Evolutionary conservation across 2,888 invertebrate species (phyloP), one percentile per base, ranked within the genome.

Genomic region (Drosophila tripunctata): DNA sequence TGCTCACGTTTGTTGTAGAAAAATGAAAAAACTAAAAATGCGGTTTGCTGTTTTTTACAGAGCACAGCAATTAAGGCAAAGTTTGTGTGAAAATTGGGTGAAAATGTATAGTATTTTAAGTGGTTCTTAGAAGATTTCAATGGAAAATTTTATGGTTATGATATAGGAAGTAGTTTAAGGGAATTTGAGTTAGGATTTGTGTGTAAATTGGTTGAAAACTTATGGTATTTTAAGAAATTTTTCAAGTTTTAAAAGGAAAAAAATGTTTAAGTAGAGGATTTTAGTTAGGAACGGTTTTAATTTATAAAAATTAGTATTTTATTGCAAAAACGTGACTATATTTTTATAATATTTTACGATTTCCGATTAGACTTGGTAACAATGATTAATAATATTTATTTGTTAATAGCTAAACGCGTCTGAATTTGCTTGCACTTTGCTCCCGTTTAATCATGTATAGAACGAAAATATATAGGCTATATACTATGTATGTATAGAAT

Each of bases 1-100:
- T 60, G 43, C 54, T 21, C 63, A 60, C 30, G 61, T 58, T 41
- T 75, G 55, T 55, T 65, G 55, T 57, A 50, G 51, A 62, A 65
- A 64, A 63, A 66, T 67, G 55, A 19, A 35, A 45, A 52, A 41
- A 36, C 24, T 21, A 27, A 12, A 33, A 40, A 19, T 38, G 14
- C 22, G 31, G 3, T 15, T 31, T 22, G 2, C 6, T 19, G n/a
- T 27, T 31, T 27, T 40, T 31, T 12, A 8, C 7, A 24, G 30
- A 51, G 35, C n/a, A 47, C 27, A 27, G 6, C 14, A 43, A 40
- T 51, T 31, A 38, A 51, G 40, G 4, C 14, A 36, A 10, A 35
- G 24, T 33, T 21, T 21, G 12, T 38, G 14, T n/a, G n/a, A 4
- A 17, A 35, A 36, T 10, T 36, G 33, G 33, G 12, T 4, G 30